Evolutionary conservation across 2,888 invertebrate species (phyloP).

Genomic region (Cataglyphis rosenhaueri): DNA sequence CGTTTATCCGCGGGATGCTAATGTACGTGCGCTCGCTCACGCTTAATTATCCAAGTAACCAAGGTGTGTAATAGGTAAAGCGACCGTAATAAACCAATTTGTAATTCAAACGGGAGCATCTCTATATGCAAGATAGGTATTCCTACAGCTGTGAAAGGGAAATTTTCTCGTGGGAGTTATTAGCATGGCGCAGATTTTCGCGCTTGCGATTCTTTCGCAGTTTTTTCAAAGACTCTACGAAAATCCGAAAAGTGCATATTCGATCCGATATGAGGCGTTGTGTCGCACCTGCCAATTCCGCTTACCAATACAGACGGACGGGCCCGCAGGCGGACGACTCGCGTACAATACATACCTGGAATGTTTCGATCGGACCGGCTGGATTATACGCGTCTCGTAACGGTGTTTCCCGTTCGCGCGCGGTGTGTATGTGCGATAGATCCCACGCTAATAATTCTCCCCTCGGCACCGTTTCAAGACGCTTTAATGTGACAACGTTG

Average conservation of each 20-base stretch:
- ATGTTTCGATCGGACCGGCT: slow-evolving; percentile 78
- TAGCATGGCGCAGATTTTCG: no score
- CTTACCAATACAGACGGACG: slow-evolving; percentile 16
- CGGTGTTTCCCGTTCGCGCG: slow-evolving; percentile 77
- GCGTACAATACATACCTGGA: slow-evolving; percentile 81
- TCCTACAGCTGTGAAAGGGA: not conserved
- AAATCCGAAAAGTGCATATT: not conserved
- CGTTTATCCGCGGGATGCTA: not conserved
- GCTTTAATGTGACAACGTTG: slow-evolving; percentile 70
- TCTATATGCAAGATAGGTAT: not conserved
- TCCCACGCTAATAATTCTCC: slow-evolving; percentile 83
- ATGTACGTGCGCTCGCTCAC: not conserved
- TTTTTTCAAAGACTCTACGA: not conserved
- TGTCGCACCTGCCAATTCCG: slow-evolving; percentile 13
- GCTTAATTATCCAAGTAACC: not conserved
- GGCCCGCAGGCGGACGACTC: slow-evolving; percentile 51
- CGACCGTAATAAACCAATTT: not conserved
- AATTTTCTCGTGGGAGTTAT: not conserved
- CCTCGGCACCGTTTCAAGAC: slow-evolving; percentile 70
- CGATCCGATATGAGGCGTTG: not conserved
- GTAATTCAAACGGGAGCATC: not conserved
- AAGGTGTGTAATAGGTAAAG: not conserved
- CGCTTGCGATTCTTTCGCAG: not conserved
- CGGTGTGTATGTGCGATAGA: slow-evolving; percentile 70
- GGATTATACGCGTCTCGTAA: slow-evolving; percentile 76